Conservation (phyloP, 2,888 invertebrate genomes). For the Tiliacea aurago region DNA sequence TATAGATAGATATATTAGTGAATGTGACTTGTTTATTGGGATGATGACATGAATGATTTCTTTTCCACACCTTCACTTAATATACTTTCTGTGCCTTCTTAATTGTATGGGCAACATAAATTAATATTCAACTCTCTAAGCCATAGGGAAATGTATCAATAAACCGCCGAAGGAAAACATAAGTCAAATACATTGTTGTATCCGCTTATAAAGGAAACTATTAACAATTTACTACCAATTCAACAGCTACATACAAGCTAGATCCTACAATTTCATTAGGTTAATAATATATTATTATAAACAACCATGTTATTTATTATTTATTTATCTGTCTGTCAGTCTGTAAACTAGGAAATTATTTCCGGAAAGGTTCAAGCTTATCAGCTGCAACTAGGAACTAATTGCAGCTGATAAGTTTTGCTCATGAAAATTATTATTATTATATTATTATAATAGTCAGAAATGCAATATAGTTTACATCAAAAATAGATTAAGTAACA, state of each 20-base stretch:
- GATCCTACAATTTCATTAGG: background rate
- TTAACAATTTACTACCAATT: background rate
- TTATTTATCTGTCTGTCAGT: background rate
- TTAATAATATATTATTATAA: background rate
- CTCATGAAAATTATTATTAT: background rate
- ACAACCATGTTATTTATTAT: conserved; percentile 7
- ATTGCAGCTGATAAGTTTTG: conserved; percentile 3
- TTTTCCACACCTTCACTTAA: background rate
- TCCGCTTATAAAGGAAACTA: conserved; percentile 40
- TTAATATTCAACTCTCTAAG: conserved; percentile 3
- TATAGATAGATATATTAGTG: no score
- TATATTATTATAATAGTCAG: no score
- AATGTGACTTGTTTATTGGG: background rate
- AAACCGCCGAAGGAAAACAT: conserved; percentile 39
- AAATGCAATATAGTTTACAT: background rate
- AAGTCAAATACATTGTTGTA: conserved; percentile 35
- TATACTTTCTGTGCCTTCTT: no score
- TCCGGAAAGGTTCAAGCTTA: conserved; percentile 20
- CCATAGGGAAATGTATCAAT: conserved; percentile 20
- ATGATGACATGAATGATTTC: background rate
- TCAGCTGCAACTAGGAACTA: background rate
- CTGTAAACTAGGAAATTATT: conserved; percentile 15
- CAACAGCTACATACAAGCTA: background rate
- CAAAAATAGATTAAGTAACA: background rate
- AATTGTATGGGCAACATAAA: background rate